These are phyloP conservation scores for Periophthalmus magnuspinnatus DNA, from an alignment of 2,797 vertebrate genomes.

Conservation along the genomic window DNA sequence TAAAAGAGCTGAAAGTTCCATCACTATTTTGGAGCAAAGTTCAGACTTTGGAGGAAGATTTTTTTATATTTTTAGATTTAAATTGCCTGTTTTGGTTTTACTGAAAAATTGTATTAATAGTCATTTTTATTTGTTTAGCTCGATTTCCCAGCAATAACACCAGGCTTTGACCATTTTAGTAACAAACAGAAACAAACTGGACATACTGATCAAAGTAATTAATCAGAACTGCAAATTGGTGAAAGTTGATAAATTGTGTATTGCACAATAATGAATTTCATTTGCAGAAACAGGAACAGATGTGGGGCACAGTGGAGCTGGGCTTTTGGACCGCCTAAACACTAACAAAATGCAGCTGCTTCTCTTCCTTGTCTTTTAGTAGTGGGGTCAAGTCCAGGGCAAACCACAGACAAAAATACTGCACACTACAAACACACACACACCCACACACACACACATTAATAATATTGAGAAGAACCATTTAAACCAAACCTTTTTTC, in stretches of 20 bases:
- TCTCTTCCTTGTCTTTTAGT: constrained; percentile 31
- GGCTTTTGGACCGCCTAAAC: constrained; percentile 45
- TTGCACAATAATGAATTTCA: constrained; percentile 44
- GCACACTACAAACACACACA: background rate
- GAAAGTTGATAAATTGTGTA: constrained; percentile 40
- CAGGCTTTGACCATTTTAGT: no score
- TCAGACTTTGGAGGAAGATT: constrained; percentile 49
- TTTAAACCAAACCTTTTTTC: no score
- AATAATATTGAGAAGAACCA: no score
- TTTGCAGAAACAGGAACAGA: constrained; percentile 35
- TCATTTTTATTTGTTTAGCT: background rate
- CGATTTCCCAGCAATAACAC: no score
- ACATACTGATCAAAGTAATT: constrained; percentile 37
- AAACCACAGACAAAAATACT: constrained; percentile 43
- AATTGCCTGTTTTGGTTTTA: background rate
- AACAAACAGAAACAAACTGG: no score
- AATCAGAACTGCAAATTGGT: constrained; percentile 39
- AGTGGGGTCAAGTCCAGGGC: constrained; percentile 48
- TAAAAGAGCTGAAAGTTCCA: no score
- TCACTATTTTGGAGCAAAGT: constrained; percentile 2
- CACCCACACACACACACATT: background rate
- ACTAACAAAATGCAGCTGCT: constrained; percentile 67
- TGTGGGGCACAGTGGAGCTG: background rate
- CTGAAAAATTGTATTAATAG: background rate
- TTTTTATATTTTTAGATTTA: background rate